A percentile compares a stretch with the other conserved stretches of the same genome.
Evolutionary conservation across 2,113 vertebrate species (phyloP).

Genomic region (Sciurus niger): DNA sequence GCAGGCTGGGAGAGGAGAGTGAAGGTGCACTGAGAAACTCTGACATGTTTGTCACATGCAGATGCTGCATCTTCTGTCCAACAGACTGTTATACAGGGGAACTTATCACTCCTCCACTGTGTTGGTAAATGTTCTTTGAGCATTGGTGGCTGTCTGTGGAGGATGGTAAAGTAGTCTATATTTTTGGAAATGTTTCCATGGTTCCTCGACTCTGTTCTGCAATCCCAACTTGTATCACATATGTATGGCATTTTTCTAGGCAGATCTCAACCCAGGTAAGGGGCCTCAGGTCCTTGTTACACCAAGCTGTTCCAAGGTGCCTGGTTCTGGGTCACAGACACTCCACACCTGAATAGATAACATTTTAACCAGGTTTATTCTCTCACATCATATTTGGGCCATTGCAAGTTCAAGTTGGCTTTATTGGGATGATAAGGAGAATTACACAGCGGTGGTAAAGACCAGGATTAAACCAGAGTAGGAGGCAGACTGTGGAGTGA

Average conservation of each 20-base stretch:
- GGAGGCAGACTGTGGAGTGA: neutral
- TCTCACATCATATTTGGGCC: neutral
- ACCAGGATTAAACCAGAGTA: neutral
- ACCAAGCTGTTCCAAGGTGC: neutral
- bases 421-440: neutral
- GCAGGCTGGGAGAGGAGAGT: too few relatives aligned
- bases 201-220: neutral
- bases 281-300: neutral
- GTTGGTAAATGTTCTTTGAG: neutral
- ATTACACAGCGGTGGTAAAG: neutral
- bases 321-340: neutral
- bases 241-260: neutral
- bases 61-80: neutral
- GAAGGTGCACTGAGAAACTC: too few relatives aligned
- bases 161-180: too few relatives aligned
- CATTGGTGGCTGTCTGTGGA: neutral
- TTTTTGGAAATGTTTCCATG: neutral
- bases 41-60: too few relatives aligned
- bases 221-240: neutral
- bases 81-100: neutral
- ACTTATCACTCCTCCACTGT: neutral
- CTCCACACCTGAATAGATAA: neutral
- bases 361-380: neutral
- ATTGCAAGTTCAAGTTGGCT: neutral
- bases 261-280: constrained; percentile 91